Evolutionary conservation across 2,888 invertebrate genomes (phyloP), one percentile per base, ranked within the genome.

Genomic region (Oxyscelio sp.): DNA sequence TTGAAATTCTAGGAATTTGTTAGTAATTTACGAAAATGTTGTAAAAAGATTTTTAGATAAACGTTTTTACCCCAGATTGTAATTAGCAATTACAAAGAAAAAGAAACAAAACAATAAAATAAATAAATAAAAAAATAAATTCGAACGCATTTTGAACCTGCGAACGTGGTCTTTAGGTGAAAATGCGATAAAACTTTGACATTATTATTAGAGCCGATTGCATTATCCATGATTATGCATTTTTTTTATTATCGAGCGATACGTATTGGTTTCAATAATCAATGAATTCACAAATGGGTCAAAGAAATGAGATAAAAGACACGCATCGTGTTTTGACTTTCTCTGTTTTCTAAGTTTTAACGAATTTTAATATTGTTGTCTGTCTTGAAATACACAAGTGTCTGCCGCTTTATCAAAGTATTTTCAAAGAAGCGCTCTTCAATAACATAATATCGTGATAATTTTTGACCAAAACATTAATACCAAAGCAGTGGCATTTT

Each of bases 231-330:
- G 54, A 63, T 56, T 56, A 8, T 50, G 43, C 71, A 54, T 66
- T 74, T 80, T 6, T 59, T 52, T 66, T 74, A 68, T 74, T 61
- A 74, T 80, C 65, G 24, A 13, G 31, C 54, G 58, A 50, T 19
- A 68, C 24, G 66, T 73, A 61, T 73, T 78, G 48, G 45, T 56
- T 73, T 56, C 24, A 22, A 70, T 65, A 73, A 78, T 83, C 78
- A 78, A 77, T 73, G 54, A 63, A 83, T 73, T 81, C 73, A 68
- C 87, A 89, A 88, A 85, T 87, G 81, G 85, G 87, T 88, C 89
- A 80, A 56, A 75, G 65, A 73, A 86, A 87, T 83, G 78, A 80
- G 87, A 88, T 88, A 90, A 87, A 75, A 63, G 43, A 70, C 21
- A 81, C 21, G 61, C 77, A 68, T 77, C 15, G 59, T 52, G 50